Base-by-base conservation (phyloP, 2,888 invertebrate genomes). In the Entomobrya proxima region DNA sequence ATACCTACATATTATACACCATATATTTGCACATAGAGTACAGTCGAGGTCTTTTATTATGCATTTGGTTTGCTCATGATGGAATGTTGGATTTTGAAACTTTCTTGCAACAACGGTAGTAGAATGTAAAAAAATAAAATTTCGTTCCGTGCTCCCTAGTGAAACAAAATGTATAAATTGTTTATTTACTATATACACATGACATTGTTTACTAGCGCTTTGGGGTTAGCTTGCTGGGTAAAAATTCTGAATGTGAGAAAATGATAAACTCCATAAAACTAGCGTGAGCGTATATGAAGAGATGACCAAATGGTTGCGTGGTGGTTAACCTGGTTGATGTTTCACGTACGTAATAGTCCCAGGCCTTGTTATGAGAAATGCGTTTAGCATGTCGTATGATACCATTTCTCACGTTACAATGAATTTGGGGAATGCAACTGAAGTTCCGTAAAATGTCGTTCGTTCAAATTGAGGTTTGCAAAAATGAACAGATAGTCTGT, bases 81-180 rank as follows among this genome's bases (percentile, higher is more conserved):
- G 35, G 24, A 18, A 32, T 35, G 18, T 67, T 18, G 40, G 67
- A 37, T 24, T 67, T 67, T 30, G 64, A 67, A 67, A 40, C 37
- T 24, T 67, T 67, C 18, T 35, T 24, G 30, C 11, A 2, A 58
- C 5, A 15, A 58, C 24, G 30, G 9, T 58, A n/a, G n/a, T 58
- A 30, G 32, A 58, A 58, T 30, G 58, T 27, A 15, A 5, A 55
- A 24, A 55, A 24, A 55, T 9, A 9, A 55, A 55, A 55, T 27
- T 15, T 58, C 58, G 58, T 58, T 30, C 15, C 32, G 32, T 21
- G 4, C 58, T 55, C 27, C 55, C 55, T 15, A 9, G 55, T 24
- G 21, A 27, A 55, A 61, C 32, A 61, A 61, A 58, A 37, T 40
- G 9, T 24, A 69, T 44, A 69, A 69, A 69, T 69, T 69, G 44